Base-by-base conservation (phyloP, 2,113 vertebrate species). In the Elgaria multicarinata region DNA sequence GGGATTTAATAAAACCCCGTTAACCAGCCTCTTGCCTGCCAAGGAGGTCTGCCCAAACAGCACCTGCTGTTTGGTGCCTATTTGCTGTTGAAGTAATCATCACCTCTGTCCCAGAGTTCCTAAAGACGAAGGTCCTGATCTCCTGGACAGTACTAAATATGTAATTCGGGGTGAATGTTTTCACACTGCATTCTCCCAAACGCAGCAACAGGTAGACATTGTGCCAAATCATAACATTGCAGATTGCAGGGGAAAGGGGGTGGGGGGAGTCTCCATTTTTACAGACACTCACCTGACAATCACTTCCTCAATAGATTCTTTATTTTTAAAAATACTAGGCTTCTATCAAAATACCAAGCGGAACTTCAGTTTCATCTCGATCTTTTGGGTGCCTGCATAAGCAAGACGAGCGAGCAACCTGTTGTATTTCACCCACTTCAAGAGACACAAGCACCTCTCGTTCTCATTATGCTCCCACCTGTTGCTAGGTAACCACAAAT, bases 401-500 rank as follows among this genome's bases (percentile, higher is more conserved):
- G 91, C 46, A 86, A 87, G 88, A 83, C 90, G 94, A 88, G 90
- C 86, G 71, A 67, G 85, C 3, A 90, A 87, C 86, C 94, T 93
- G 92, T 95, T 95, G 94, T 92, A 94, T 76, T 55, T 91, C 91
- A 90, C 88, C 93, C 94, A 91, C 91, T 84, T 87, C 95, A 94
- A 92, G 89, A 94, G 94, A 92, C 92, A 88, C 83, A 87, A 94
- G 94, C 93, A 91, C 91, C 91, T 89, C 93, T 89, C 81, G 79
- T 92, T 93, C 93, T 95, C 94, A 83, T 94, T 90, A 39, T n/a
- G 67, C 94, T 96, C 92, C 93, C 88, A 96, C 93, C 93, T 93
- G 80, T 95, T 74, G 94, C 94, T 95, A 93, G 92, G 93, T 93
- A 95, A 94, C 92, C 80, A 89, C 91, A 26, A 84, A 88, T 91